Conservation (phyloP, 2,797 vertebrate genomes). For the Rhinella marina region DNA sequence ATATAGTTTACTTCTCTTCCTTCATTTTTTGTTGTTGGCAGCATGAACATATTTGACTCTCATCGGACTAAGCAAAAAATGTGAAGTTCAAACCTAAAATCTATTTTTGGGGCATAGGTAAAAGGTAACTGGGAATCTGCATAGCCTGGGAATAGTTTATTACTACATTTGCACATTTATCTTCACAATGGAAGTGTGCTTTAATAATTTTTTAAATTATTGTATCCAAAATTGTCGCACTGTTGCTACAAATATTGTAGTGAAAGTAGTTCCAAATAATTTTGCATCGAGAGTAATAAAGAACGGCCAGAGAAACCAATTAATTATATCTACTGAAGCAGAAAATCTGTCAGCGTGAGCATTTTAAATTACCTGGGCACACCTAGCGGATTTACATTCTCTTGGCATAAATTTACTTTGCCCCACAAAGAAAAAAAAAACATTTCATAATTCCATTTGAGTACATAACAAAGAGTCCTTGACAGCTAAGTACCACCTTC, state of each 20-base stretch:
- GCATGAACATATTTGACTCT: no score
- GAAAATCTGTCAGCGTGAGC: slow-evolving; percentile 93
- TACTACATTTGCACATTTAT: neutral
- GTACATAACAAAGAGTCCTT: slow-evolving; percentile 77
- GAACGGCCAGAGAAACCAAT: slow-evolving; percentile 79
- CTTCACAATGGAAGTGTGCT: neutral
- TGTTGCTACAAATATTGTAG: neutral
- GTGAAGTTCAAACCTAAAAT: neutral
- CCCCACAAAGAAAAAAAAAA: slow-evolving; percentile 82
- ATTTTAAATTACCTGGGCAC: slow-evolving; percentile 91
- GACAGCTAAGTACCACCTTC: slow-evolving; percentile 81
- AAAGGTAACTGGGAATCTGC: neutral
- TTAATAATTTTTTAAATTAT: neutral
- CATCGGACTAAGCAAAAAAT: no score
- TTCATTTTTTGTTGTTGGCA: neutral
- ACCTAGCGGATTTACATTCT: slow-evolving; percentile 93
- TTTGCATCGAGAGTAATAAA: slow-evolving; percentile 71
- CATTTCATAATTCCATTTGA: slow-evolving; percentile 90
- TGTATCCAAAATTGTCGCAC: neutral
- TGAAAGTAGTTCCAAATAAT: slow-evolving; percentile 71
- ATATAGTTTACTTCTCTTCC: neutral
- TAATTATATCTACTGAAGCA: slow-evolving; percentile 87
- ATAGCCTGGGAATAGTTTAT: neutral
- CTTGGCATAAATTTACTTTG: slow-evolving; percentile 88
- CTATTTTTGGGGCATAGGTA: neutral